Base-by-base conservation (phyloP, 1,140 invertebrate species). In the Condylostylus longicornis region DNA sequence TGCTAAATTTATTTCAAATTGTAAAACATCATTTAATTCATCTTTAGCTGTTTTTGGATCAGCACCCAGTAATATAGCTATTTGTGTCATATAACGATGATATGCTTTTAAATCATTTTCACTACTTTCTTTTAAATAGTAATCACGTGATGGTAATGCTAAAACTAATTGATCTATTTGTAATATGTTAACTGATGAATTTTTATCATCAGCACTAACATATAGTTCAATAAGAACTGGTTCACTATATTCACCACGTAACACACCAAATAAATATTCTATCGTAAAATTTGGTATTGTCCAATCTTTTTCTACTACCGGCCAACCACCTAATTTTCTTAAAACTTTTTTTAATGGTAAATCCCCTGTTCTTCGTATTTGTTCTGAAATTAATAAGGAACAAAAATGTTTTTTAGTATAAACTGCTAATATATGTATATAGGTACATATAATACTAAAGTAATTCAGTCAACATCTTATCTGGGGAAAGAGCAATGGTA, bases 151-250 rank as follows among this genome's bases (percentile, higher is more conserved):
- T 3, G 82, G 82, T 40, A 89, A 63, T 1, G 78, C 82, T 42
- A 86, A 61, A 32, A 73, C 69, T 67, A 82, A 74, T 58, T 89
- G 83, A 60, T 88, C 83, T 51, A 87, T 61, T 74, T 87, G 84
- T 47, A 89, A 71, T 51, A 89, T 83, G 67, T 88, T 83, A 42
- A 72, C 69, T 18, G 79, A 80, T 46, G 80, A 84, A 60, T 86
- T 84, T 58, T 82, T 84, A 58, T 87, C 82, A 49, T 87, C 82
- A 0, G 82, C 81, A 1, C 81, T 82, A 35, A 87, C 77, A 74
- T 81, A 85, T 35, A 80, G 73, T 46, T 85, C 81, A 19, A 85
- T 62, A 10, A 85, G 59, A 23, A 81, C 71, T 6, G 77, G 78
- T 48, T 81, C 75, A 54, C 82, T 82, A 49, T 75, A 80, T 38